Evolutionary conservation across 2,888 invertebrate genomes (phyloP), one percentile per base, ranked within the genome.

Genomic region (Noctua janthina): DNA sequence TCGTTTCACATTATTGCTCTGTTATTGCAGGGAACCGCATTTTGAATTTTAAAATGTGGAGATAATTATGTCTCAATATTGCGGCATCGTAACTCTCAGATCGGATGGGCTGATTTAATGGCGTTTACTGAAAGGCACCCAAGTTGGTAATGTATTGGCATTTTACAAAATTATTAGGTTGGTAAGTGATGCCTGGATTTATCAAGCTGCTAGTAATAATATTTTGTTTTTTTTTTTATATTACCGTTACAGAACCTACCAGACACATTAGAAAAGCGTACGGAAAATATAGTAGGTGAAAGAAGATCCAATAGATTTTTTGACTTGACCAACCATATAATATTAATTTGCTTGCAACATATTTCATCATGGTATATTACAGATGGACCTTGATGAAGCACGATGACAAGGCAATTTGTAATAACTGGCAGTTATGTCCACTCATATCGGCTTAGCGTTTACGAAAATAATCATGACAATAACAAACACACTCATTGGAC

Each of bases 1-100:
- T 94, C 93, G 92, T 94, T 93, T 93, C 92, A 85, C 92, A 93
- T 95, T 94, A 95, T 94, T 92, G 93, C 93, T 92, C 89, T 92
- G 92, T 93, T 95, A 95, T 94, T 94, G 92, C 92, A 90, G 89
- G 88, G 91, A 89, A 91, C 87, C 92, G 83, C 91, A 89, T 91
- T 93, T 91, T 91, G 91, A 93, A 93, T 93, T 93, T 92, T 89
- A 92, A 93, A 91, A 88, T 68, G 81, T 84, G 76, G 67, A 79
- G 82, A 87, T 87, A 86, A 89, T 90, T 87, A 85, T 86, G 79
- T 78, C 82, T 74, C 69, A 76, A 85, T 88, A 84, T 79, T 79
- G 81, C 71, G 77, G 70, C 49, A 56, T 76, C 75, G 79, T 84
- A 74, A 76, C 78, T 82, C 69, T 76, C 56, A 70, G 77, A 79